These are phyloP conservation scores for Cetoscarus ocellatus DNA, from an alignment of 2,797 vertebrate species.

Conservation along the genomic window DNA sequence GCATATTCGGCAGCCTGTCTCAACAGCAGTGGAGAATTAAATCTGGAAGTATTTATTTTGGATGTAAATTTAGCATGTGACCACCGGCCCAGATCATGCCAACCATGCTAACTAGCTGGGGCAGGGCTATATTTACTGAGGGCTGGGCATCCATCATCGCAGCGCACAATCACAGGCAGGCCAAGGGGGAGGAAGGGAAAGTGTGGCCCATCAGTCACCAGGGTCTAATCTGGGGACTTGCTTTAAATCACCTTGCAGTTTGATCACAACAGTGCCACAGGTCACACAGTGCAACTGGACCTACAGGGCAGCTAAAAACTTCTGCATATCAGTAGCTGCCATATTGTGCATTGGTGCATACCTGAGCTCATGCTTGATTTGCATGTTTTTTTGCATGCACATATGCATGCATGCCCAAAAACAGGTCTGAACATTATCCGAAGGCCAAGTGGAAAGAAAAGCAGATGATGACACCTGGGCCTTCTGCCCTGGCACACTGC, in stretches of 20 bases:
- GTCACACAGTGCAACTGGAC: conserved; percentile 53
- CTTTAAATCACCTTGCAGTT: conserved; percentile 74
- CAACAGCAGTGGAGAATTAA: conserved; percentile 78
- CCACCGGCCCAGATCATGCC: conserved; percentile 76
- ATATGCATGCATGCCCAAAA: conserved; percentile 26
- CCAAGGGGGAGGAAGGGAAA: conserved; percentile 79
- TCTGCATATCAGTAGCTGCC: conserved; percentile 22
- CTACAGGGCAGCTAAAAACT: conserved; percentile 49
- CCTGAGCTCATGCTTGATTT: conserved; percentile 1
- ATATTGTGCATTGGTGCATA: conserved; percentile 26
- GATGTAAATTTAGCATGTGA: conserved; percentile 84
- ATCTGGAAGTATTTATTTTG: conserved; percentile 86
- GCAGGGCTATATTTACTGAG: conserved; percentile 84
- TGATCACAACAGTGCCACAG: conserved; percentile 68
- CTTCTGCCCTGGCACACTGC: conserved; percentile 73
- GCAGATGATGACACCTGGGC: conserved; percentile 61
- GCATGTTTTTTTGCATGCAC: conserved; percentile 31
- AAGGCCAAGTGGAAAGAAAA: conserved; percentile 21
- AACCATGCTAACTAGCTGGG: conserved; percentile 86
- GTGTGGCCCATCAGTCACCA: conserved; percentile 81
- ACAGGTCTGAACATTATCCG: conserved; percentile 24
- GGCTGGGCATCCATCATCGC: conserved; percentile 81
- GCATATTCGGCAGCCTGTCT: conserved; percentile 61
- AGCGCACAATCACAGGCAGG: conserved; percentile 71
- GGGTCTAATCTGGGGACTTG: conserved; percentile 66